phyloP scores from a whole-genome alignment of 2,797 vertebrate species.

The Centropyge bicolor region DNA sequence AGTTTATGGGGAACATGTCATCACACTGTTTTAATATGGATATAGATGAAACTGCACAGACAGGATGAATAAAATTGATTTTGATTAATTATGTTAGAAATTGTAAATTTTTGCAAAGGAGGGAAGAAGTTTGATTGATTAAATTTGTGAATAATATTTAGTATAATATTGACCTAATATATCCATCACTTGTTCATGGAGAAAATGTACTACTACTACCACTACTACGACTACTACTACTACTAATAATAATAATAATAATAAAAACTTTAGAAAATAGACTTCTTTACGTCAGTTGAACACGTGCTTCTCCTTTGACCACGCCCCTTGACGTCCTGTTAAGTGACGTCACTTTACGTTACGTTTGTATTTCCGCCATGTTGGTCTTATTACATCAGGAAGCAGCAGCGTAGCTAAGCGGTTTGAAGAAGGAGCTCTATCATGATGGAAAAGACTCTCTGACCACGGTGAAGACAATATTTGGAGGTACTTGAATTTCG shows the following conservation, averaged over 20 bases:
- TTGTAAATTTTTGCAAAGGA: neutral
- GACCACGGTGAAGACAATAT: neutral
- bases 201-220: too few relatives aligned
- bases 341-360: fast-evolving
- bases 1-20: too few relatives aligned
- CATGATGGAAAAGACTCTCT: neutral
- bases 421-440: neutral
- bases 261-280: too few relatives aligned
- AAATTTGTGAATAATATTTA: neutral
- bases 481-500: neutral
- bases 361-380: conserved; percentile 34
- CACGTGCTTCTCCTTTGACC: neutral
- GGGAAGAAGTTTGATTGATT: neutral
- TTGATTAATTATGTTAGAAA: too few relatives aligned
- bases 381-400: conserved; percentile 2
- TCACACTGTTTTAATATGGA: neutral
- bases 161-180: too few relatives aligned
- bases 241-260: too few relatives aligned
- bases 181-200: neutral
- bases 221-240: too few relatives aligned
- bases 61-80: too few relatives aligned
- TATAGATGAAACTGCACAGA: neutral
- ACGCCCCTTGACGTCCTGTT: neutral
- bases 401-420: neutral
- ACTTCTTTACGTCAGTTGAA: too few relatives aligned